Base-by-base conservation (phyloP, 1,140 invertebrate species). In the Cyphomyrmex costatus region DNA sequence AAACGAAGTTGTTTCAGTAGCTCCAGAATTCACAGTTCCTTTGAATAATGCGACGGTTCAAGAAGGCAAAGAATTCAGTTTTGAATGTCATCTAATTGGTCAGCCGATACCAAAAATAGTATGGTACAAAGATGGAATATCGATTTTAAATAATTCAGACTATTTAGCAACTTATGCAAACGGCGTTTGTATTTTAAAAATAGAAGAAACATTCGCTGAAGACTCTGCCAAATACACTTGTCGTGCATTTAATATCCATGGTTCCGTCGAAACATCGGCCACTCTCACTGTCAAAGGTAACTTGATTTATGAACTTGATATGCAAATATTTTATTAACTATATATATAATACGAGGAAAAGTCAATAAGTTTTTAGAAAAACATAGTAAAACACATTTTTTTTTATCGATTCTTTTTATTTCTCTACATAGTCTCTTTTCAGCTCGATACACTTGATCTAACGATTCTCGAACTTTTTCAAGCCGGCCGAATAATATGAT, bases 151-250 rank as follows among this genome's bases (percentile, higher is more conserved):
- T 88, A 97, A 97, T 94, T 96, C 96, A 5, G 97, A 97, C 89
- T 97, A 97, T 90, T 95, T 96, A 85, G 97, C 96, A 0, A 95
- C 93, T 27, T 94, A 95, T 51, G 91, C 95, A 60, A 93, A 95
- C 71, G 96, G 96, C 0, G 83, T 96, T n/a, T 97, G 96, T 49
- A 96, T 95, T 12, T 93, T 98, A 8, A 97, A 95, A 0, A 98
- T 98, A 85, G 97, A 98, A 88, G 97, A 98, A 94, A 97, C 97
- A 1, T 98, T 98, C 90, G 96, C 97, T 10, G 98, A 98, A 94
- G 98, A 98, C 93, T 97, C 97, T 2, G 97, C 97, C 0, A 95
- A 95, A 53, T 98, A 98, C 91, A 97, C 96, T 1, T 97, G 98
- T 86, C 96, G 96, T 89, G 97, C 97, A 30, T 96, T 94, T 5